Conservation (phyloP, 2,113 vertebrate species). For the Pholis gunnellus region DNA sequence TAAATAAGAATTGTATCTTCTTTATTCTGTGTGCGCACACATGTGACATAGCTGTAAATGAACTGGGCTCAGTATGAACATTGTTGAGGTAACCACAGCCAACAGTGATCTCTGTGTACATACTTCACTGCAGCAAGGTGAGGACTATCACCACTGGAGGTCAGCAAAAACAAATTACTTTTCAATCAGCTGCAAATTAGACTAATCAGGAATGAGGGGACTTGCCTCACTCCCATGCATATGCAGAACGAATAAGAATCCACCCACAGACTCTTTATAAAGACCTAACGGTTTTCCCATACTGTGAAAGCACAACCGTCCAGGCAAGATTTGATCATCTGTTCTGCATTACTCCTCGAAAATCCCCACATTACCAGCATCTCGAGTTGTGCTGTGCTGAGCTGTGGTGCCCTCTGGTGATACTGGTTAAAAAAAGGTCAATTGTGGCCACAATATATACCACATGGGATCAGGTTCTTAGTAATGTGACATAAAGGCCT, state of each 20-base stretch:
- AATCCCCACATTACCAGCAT: not conserved
- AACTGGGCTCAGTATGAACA: not conserved
- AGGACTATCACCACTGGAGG: not conserved
- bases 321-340: not conserved
- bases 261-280: not conserved
- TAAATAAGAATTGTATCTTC: not conserved
- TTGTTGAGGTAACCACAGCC: not conserved
- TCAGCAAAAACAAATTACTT: not conserved
- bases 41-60: not conserved
- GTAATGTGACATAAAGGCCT: not conserved
- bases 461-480: not conserved
- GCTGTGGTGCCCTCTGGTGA: slow-evolving; percentile 26
- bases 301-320: not conserved
- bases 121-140: not conserved
- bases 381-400: not conserved
- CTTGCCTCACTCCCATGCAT: not conserved
- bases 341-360: not conserved
- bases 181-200: not conserved
- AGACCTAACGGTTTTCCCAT: not conserved
- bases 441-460: slow-evolving; percentile 4
- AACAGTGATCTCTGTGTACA: not conserved
- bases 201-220: not conserved
- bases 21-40: not conserved
- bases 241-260: not conserved
- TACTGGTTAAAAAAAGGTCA: not conserved